Percentiles rank a stretch among this genome's conserved stretches.
phyloP scores from a whole-genome alignment of 2,113 vertebrate genomes.

The Forbesichthys papilliferus region DNA sequence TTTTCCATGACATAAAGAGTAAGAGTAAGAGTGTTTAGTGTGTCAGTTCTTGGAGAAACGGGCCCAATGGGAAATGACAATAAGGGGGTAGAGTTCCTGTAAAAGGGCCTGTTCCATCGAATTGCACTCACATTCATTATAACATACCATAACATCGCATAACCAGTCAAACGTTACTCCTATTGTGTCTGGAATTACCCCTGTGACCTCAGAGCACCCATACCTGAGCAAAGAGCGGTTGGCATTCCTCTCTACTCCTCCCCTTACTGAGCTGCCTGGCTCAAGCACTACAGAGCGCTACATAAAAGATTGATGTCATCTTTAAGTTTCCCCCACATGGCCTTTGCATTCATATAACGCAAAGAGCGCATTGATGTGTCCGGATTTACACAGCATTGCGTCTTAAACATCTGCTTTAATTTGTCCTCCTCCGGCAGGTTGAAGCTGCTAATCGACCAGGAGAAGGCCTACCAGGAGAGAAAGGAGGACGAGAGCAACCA shows the following conservation, averaged over 20 bases:
- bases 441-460: slow-evolving; percentile 90
- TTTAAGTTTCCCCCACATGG: no score
- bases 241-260: no score
- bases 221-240: no score
- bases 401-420: slow-evolving; percentile 5
- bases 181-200: no score
- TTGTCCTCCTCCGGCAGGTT: slow-evolving; percentile 78
- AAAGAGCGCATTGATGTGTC: neutral
- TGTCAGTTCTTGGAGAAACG: slow-evolving; percentile 33
- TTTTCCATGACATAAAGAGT: slow-evolving; percentile 65
- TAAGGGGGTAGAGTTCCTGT: slow-evolving; percentile 13
- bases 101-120: neutral
- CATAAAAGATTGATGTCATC: no score
- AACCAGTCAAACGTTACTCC: no score
- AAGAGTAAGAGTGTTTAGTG: slow-evolving; percentile 50
- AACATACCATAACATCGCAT: no score
- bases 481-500: slow-evolving; percentile 86
- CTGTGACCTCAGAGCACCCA: no score
- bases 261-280: no score
- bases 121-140: no score
- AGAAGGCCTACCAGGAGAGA: slow-evolving; percentile 83
- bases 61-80: slow-evolving; percentile 30
- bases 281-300: no score
- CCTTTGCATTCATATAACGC: neutral
- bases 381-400: neutral